Percentiles rank a stretch among this genome's conserved stretches.
These are phyloP conservation scores for Sturnus vulgaris DNA, from an alignment of 2,113 vertebrate species.

Conservation along the genomic window DNA sequence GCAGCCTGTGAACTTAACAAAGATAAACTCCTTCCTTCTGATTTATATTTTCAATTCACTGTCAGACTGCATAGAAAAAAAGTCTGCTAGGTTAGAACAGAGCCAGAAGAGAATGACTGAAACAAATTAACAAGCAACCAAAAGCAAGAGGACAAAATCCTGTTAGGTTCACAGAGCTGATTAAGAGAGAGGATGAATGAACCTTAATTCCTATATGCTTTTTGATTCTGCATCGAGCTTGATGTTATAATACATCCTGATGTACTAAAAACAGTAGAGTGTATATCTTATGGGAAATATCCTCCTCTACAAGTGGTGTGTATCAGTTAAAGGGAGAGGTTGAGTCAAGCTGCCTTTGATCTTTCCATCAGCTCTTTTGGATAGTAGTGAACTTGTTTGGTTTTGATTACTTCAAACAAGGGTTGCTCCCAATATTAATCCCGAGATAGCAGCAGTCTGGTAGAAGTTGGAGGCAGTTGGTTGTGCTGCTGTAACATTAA, in stretches of 20 bases:
- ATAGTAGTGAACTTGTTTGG: not conserved
- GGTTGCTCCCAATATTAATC: not conserved
- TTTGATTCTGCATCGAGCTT: not conserved
- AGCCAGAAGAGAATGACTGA: not conserved
- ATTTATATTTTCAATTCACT: slow-evolving; percentile 10
- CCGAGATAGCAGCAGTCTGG: not conserved
- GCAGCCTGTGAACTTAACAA: not conserved
- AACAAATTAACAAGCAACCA: not conserved
- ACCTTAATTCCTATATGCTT: not conserved
- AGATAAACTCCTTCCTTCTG: not conserved
- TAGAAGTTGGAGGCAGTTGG: not conserved
- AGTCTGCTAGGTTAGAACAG: not conserved
- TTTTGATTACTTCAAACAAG: not conserved
- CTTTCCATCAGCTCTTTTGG: not conserved
- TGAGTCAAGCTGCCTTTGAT: not conserved
- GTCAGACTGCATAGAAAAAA: not conserved
- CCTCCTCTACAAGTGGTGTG: not conserved
- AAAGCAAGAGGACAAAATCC: not conserved
- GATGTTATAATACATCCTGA: not conserved
- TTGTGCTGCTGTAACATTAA: not conserved
- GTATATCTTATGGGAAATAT: not conserved
- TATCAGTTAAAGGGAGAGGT: not conserved
- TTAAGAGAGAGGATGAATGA: not conserved
- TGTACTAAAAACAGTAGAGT: not conserved
- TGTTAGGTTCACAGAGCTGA: not conserved